These are phyloP conservation scores for Halictus ligatus DNA, from an alignment of 2,888 invertebrate genomes.

Conservation along the genomic window DNA sequence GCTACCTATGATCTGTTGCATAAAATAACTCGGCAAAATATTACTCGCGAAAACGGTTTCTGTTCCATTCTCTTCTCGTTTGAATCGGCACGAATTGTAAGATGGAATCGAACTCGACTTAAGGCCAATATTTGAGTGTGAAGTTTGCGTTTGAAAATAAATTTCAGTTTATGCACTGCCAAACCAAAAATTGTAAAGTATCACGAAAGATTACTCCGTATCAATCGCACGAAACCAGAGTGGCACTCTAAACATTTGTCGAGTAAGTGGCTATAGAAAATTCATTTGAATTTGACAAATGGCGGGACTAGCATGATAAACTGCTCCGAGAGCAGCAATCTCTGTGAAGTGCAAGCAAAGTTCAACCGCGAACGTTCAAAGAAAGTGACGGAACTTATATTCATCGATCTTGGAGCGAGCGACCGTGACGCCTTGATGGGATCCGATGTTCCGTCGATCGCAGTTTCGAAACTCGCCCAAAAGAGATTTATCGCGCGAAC, in stretches of 20 bases:
- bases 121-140: background rate
- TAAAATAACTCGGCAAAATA: background rate
- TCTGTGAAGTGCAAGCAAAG: background rate
- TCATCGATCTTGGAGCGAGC: slow-evolving; percentile 5
- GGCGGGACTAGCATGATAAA: background rate
- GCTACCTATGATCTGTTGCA: background rate
- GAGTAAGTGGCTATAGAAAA: background rate
- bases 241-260: background rate
- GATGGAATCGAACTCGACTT: too few species aligned
- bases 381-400: slow-evolving; percentile 1
- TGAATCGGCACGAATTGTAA: background rate
- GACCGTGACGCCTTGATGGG: background rate
- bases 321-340: background rate
- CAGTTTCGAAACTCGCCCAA: background rate
- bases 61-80: background rate
- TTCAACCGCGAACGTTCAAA: background rate
- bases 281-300: slow-evolving; percentile 5
- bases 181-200: background rate
- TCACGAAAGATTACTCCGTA: too few species aligned
- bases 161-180: background rate
- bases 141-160: background rate
- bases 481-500: slow-evolving; percentile 4
- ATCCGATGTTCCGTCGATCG: background rate
- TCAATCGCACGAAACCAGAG: background rate
- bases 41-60: background rate